These are phyloP conservation scores for Aphodius granarius DNA, from an alignment of 2,888 invertebrate genomes.

Conservation along the genomic window DNA sequence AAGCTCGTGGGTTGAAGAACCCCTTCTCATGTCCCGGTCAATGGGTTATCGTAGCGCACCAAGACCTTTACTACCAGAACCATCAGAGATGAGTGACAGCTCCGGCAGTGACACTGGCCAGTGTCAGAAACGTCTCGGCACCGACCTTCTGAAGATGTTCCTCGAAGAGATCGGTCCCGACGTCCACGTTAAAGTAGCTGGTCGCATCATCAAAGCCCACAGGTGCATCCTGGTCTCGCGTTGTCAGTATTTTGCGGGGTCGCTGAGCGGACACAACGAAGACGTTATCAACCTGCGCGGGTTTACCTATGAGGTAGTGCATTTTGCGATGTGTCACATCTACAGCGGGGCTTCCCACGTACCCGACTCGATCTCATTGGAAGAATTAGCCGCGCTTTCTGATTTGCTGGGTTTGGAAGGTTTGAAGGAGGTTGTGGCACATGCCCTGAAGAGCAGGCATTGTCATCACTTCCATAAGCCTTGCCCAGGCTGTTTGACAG, in stretches of 20 bases:
- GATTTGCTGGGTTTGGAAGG: conserved; percentile 91
- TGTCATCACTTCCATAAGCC: conserved; percentile 96
- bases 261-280: conserved; percentile 79
- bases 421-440: conserved; percentile 87
- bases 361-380: conserved; percentile 71
- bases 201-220: conserved; percentile 82
- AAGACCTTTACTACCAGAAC: conserved; percentile 49
- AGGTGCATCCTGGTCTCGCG: conserved; percentile 90
- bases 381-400: conserved; percentile 84
- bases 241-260: conserved; percentile 91
- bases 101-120: conserved; percentile 35
- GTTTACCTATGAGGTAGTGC: conserved; percentile 81
- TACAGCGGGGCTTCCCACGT: conserved; percentile 91
- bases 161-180: conserved; percentile 88
- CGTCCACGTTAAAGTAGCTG: conserved; percentile 73
- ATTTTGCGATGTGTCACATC: conserved; percentile 90
- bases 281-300: conserved; percentile 43
- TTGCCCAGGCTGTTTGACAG: conserved; percentile 84
- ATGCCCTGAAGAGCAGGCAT: conserved; percentile 80
- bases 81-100: conserved; percentile 43
- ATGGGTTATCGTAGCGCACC: conserved; percentile 56
- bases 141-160: conserved; percentile 89
- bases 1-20: conserved; percentile 66
- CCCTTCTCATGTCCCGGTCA: conserved; percentile 64
- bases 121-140: conserved; percentile 64